Evolutionary conservation across 2,888 invertebrate species (phyloP).

Genomic region (Hydriomena furcata): DNA sequence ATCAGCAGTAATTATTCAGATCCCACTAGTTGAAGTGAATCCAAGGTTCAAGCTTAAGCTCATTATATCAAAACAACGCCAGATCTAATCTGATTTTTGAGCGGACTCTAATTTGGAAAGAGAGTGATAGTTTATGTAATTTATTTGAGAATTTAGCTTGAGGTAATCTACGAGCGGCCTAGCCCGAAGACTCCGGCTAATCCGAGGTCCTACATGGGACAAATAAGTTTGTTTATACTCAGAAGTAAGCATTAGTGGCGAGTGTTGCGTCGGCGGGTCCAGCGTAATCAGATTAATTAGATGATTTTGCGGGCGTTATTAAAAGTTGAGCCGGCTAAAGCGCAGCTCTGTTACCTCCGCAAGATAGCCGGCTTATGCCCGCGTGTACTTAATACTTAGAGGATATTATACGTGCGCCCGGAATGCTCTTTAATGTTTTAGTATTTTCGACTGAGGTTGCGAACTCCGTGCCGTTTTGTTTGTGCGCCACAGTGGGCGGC

Average conservation of each 20-base stretch:
- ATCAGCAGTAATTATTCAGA: conserved; percentile 14
- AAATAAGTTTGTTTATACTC: conserved; percentile 73
- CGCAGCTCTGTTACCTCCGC: conserved; percentile 71
- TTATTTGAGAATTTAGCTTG: conserved; percentile 46
- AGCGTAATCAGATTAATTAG: conserved; percentile 80
- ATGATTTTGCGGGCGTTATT: conserved; percentile 80
- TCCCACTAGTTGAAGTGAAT: conserved; percentile 6
- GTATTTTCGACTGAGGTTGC: conserved; percentile 82
- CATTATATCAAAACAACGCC: conserved; percentile 36
- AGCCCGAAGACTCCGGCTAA: conserved; percentile 51
- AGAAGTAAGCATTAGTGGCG: conserved; percentile 71
- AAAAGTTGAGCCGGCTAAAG: conserved; percentile 79
- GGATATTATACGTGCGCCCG: conserved; percentile 76
- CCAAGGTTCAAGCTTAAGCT: conserved; percentile 25
- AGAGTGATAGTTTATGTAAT: conserved; percentile 46
- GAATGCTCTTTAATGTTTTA: conserved; percentile 82
- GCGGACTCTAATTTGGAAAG: conserved; percentile 43
- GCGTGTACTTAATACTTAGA: conserved; percentile 72
- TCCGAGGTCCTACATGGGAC: conserved; percentile 66
- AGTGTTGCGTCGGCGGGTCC: conserved; percentile 67
- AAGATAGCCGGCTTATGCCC: conserved; percentile 77
- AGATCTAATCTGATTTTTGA: conserved; percentile 39
- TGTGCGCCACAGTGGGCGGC: conserved; percentile 79
- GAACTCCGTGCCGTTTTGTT: conserved; percentile 79
- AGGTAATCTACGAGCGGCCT: conserved; percentile 48